Base-by-base conservation (phyloP, 2,113 vertebrate genomes). In the Sphaerodactylus townsendi region DNA sequence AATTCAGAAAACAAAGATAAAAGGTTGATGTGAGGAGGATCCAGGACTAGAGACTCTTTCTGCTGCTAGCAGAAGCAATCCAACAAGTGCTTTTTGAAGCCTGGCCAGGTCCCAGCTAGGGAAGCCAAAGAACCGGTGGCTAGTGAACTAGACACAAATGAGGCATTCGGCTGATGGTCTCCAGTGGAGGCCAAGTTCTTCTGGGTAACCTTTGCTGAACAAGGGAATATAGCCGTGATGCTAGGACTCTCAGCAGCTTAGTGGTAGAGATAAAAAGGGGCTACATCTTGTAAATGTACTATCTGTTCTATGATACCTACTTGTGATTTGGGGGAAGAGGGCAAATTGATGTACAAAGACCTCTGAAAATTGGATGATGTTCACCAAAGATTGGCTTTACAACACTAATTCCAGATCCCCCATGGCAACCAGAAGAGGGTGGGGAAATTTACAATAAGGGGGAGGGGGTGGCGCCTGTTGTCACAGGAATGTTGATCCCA, bases 331-430 rank as follows among this genome's bases (percentile, higher is more conserved):
- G 62, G 8, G 50, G 50, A 3, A 17, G 62, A 33, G 19, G 39
- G 46, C 85, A 85, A 84, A 65, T 65, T 53, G 17, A 77, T 80
- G 37, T 77, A 88, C 62, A 87, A 74, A 77, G 82, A 37, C 53
- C 66, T 88, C 72, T 66, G 56, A 59, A 0, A 0, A 59, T n/a
- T 69, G 39, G 23, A 69, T 44, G 53, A 64, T 82, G 79, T 83
- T 92, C 65, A 81, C 85, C 86, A 86, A 91, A 70, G 87, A 81
- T 85, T 87, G 59, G 28, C 72, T 10, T 64, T 59, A 73, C 28
- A 77, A 76, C 9, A 70, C 37, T 11, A 13, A n/a, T 46, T 46
- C 44, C 44, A 5, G 10, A 10, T 5, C 44, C 44, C 44, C 10
- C 44, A 6, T 46, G 44, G 44, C 10, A 10, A 46, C 44, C 48